phyloP scores from a whole-genome alignment of 2,113 vertebrate genomes.

The Phocoena phocoena region DNA sequence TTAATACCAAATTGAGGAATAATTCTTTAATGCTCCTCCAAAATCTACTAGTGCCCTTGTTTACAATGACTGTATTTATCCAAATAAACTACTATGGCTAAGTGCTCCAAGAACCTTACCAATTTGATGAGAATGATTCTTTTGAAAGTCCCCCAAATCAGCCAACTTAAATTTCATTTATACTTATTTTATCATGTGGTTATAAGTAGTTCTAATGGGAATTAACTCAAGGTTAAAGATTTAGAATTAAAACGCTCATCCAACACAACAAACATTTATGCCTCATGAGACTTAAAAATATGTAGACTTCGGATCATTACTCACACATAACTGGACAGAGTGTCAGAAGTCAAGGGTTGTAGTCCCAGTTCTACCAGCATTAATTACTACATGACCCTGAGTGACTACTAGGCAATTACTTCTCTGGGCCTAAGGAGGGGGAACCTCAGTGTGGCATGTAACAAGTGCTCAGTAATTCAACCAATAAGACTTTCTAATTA shows the following conservation, averaged over 20 bases:
- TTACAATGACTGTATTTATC: background rate
- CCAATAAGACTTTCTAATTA: background rate
- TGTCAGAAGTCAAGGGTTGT: background rate
- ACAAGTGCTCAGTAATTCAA: background rate
- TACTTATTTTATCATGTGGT: background rate
- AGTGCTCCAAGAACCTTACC: background rate
- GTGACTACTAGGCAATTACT: background rate
- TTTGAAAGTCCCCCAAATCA: background rate
- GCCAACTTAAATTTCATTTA: constrained; percentile 13
- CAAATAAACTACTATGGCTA: background rate
- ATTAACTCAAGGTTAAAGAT: background rate
- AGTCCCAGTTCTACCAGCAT: background rate
- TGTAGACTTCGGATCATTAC: background rate
- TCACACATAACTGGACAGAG: background rate
- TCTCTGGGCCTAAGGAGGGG: background rate
- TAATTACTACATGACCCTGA: background rate
- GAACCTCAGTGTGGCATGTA: background rate
- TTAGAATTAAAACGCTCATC: background rate
- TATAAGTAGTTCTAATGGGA: background rate
- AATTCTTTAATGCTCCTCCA: background rate
- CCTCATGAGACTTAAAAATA: background rate
- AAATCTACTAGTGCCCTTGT: background rate
- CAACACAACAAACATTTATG: background rate
- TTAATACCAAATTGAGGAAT: background rate
- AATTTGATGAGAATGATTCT: background rate